These are phyloP conservation scores for Venustaconcha ellipsiformis DNA, from an alignment of 1,140 invertebrate species.

Conservation along the genomic window DNA sequence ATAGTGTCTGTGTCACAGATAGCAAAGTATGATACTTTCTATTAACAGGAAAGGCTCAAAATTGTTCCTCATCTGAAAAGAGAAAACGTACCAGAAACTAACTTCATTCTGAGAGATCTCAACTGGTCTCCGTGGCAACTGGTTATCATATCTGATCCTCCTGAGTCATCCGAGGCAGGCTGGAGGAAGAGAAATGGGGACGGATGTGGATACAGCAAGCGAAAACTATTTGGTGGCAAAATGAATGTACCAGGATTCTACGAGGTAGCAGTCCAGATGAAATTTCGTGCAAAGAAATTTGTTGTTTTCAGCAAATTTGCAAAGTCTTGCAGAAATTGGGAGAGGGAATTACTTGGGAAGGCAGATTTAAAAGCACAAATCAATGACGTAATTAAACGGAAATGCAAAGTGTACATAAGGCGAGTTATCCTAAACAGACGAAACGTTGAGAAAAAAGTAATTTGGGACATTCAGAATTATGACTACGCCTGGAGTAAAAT, in stretches of 20 bases:
- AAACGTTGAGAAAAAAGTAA: background rate
- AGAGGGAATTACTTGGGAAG: constrained; percentile 7
- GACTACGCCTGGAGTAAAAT: constrained; percentile 25
- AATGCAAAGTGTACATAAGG: constrained; percentile 13
- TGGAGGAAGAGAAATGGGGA: background rate
- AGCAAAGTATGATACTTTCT: too few relatives aligned
- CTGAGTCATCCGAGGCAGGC: too few relatives aligned
- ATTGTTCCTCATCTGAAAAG: constrained; percentile 14
- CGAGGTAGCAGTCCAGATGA: constrained; percentile 15
- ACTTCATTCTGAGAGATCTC: constrained; percentile 21
- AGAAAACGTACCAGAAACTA: constrained; percentile 23
- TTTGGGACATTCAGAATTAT: constrained; percentile 8
- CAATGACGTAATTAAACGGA: constrained; percentile 5
- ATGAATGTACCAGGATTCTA: constrained; percentile 21
- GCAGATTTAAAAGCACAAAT: constrained; percentile 9
- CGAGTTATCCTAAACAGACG: background rate
- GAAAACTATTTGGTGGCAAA: constrained; percentile 20
- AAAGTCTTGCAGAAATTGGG: constrained; percentile 9
- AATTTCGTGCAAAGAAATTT: constrained; percentile 5
- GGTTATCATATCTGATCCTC: background rate
- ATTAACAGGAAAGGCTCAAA: background rate
- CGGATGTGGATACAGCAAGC: background rate
- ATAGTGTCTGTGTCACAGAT: too few relatives aligned
- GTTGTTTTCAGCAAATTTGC: constrained; percentile 17
- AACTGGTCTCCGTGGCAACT: constrained; percentile 16